Base-by-base conservation (phyloP, 2,888 invertebrate species). In the Linnaemya vulpina region DNA sequence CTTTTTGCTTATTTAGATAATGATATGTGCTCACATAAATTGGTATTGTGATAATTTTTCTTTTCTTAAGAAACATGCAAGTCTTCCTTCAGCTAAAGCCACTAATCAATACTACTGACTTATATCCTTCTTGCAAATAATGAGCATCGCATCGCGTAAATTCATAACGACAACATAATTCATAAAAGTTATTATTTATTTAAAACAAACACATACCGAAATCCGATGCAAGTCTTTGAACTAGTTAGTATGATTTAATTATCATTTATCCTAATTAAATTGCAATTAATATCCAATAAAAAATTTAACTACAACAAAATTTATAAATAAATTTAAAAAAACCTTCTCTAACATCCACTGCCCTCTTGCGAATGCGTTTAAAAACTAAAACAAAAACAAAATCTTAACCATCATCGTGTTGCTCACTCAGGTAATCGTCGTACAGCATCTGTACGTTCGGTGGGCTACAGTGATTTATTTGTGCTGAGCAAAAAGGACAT, bases 401-500 rank as follows among this genome's bases (percentile, higher is more conserved):
- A 40, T 13, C 11, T 40, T 55, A 11, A 30, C 15, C 25, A 51
- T 40, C 7, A 5, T 17, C 3, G 20, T 62, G 43, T 20, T 46
- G 38, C 43, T 40, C 2, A 10, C 15, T 40, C n/a, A 97, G 99
- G 99, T 92, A 99, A 99, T 94, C 95, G 99, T 92, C 95, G 99
- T 93, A 99, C 99, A 92, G 99, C 99, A 89, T 98, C 98, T 90
- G 99, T 99, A 89, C 95, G 98, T 89, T 99, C 98, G 83, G 99
- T 99, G 87, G 99, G 99, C 89, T 99, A 99, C 94, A 98, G 98
- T 93, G 99, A 99, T 94, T 95, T 99, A 90, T 99, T 99, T 94
- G 98, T 99, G 92, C 95, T 99, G 89, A 98, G 98, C 93, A 99
- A 99, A 94, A 98, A 98, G 94, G 99, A 99, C 94, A 98, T 99